Conservation (phyloP, 2,113 vertebrate genomes). For the Hiodon tergisus region DNA sequence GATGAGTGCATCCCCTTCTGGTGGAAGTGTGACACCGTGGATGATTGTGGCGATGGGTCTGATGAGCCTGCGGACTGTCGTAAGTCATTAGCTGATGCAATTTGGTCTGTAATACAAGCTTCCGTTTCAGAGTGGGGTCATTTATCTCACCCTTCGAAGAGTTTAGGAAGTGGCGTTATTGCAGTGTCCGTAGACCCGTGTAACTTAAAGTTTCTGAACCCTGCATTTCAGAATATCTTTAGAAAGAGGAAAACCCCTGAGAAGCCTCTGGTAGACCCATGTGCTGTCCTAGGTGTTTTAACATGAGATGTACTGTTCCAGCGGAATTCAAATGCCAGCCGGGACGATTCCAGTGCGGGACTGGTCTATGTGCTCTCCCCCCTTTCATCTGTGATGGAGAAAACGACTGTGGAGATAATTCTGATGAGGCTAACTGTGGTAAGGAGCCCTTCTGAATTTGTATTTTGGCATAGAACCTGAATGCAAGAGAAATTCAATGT, state of each 20-base stretch:
- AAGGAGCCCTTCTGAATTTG: slow-evolving; percentile 27
- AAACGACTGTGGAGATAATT: slow-evolving; percentile 97
- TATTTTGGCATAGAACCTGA: background rate
- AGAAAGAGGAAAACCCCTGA: background rate
- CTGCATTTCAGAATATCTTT: too few species aligned
- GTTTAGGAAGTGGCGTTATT: too few species aligned
- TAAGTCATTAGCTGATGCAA: slow-evolving; percentile 60
- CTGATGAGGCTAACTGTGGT: slow-evolving; percentile 96
- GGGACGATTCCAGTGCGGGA: slow-evolving; percentile 94
- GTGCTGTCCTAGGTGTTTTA: background rate
- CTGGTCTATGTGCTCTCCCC: slow-evolving; percentile 90
- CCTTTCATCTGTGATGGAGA: slow-evolving; percentile 98
- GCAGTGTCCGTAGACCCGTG: too few species aligned
- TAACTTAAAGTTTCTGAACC: too few species aligned
- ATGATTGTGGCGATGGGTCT: slow-evolving; percentile 92
- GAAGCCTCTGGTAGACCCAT: background rate
- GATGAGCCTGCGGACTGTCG: slow-evolving; percentile 91
- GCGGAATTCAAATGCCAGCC: slow-evolving; percentile 97
- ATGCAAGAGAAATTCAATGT: too few species aligned
- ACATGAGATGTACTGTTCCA: slow-evolving; percentile 41
- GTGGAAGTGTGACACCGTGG: slow-evolving; percentile 99
- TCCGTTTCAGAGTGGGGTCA: too few species aligned
- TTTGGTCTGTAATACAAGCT: background rate
- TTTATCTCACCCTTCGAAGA: too few species aligned
- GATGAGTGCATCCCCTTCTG: slow-evolving; percentile 99